Conservation (phyloP, 2,113 vertebrate genomes). For the Pangasianodon hypophthalmus region DNA sequence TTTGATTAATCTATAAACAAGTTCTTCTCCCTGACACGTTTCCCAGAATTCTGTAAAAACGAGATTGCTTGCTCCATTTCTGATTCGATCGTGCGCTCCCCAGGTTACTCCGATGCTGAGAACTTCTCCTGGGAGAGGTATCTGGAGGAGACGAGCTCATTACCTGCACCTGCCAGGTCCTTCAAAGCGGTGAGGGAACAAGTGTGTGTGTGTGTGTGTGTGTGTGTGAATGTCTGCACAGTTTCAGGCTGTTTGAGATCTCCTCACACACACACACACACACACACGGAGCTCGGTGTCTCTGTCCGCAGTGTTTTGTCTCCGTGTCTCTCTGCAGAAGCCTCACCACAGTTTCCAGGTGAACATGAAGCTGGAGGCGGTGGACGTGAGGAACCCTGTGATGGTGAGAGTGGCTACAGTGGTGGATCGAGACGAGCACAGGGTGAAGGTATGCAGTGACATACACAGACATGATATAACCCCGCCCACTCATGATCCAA, state of each 20-base stretch:
- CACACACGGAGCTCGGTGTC: not conserved
- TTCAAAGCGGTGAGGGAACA: conserved; percentile 80
- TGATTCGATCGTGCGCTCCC: conserved; percentile 18
- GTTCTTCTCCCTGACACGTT: not conserved
- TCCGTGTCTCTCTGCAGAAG: conserved; percentile 67
- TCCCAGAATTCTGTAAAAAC: no score
- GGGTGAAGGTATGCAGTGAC: conserved; percentile 76
- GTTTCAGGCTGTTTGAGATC: not conserved
- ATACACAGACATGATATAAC: not conserved
- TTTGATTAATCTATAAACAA: not conserved
- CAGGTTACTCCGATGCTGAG: conserved; percentile 79
- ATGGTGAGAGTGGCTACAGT: conserved; percentile 82
- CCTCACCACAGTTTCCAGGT: conserved; percentile 84
- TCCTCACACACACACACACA: conserved; percentile 20
- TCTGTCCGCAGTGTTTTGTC: not conserved
- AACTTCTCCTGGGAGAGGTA: conserved; percentile 87
- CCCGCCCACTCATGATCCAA: not conserved
- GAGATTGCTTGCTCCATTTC: not conserved
- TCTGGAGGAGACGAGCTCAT: conserved; percentile 83
- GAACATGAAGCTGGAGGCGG: conserved; percentile 82
- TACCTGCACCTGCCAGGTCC: conserved; percentile 83
- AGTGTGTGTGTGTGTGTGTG: not conserved
- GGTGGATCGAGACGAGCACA: conserved; percentile 80
- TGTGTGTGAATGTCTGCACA: not conserved
- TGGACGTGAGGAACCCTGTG: conserved; percentile 83